Evolutionary conservation across 2,113 vertebrate genomes (phyloP).

Genomic region (Ceyx margarethae): DNA sequence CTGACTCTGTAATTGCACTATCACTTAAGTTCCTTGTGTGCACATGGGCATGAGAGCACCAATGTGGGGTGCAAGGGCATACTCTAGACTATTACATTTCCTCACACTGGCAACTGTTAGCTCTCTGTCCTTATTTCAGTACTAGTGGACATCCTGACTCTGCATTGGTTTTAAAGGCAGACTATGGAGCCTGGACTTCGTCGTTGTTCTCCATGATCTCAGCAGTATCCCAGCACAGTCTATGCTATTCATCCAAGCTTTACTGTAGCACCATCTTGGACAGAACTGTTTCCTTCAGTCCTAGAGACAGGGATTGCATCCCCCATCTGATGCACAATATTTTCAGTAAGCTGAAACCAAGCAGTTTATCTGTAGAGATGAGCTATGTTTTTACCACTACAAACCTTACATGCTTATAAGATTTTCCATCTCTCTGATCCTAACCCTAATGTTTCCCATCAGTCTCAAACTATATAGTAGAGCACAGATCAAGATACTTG

Average conservation of each 20-base stretch:
- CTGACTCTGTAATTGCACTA: fast-evolving
- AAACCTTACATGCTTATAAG: fast-evolving
- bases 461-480: background rate
- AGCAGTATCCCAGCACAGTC: background rate
- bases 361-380: background rate
- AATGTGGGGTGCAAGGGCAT: background rate
- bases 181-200: background rate
- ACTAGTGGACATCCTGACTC: background rate
- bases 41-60: background rate
- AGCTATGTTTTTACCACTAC: background rate
- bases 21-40: too few relatives aligned
- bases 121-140: background rate
- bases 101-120: background rate
- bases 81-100: background rate
- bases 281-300: background rate
- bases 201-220: background rate
- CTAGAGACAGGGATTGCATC: background rate
- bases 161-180: fast-evolving
- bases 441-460: background rate
- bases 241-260: background rate
- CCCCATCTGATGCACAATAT: background rate
- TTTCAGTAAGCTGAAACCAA: background rate
- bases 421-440: background rate
- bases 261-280: background rate
- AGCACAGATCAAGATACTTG: background rate